A percentile compares a stretch with the other conserved stretches of the same genome.
Evolutionary conservation across 2,797 vertebrate genomes (phyloP).

Genomic region (Arremon brunneinucha): DNA sequence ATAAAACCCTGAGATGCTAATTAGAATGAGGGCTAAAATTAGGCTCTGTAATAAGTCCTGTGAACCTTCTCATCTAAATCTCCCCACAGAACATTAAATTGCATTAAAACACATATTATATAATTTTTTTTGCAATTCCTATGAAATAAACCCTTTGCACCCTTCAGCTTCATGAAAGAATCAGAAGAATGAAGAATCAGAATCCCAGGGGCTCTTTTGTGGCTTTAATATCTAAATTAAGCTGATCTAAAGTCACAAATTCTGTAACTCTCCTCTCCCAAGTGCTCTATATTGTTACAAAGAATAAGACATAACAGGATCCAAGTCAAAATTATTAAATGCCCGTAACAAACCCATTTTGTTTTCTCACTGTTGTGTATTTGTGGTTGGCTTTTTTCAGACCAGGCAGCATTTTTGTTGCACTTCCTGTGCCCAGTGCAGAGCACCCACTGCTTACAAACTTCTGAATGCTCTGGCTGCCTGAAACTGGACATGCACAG

Average conservation of each 20-base stretch:
- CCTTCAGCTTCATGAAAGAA: background rate
- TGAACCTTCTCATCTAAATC: background rate
- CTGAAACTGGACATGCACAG: background rate
- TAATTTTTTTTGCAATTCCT: background rate
- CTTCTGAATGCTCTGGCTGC: background rate
- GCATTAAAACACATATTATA: background rate
- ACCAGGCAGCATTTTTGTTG: background rate
- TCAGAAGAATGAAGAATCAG: background rate
- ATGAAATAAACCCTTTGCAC: background rate
- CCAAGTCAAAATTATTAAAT: background rate
- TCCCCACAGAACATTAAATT: background rate
- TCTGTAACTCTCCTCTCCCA: background rate
- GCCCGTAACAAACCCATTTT: background rate
- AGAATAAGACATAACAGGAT: background rate
- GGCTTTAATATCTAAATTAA: background rate
- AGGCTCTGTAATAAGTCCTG: background rate
- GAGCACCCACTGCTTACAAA: background rate
- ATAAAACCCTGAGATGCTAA: background rate
- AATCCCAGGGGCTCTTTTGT: background rate
- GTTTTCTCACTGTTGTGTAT: background rate
- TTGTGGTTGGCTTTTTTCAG: background rate
- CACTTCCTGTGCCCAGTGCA: background rate
- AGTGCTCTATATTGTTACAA: background rate
- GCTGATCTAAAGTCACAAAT: background rate
- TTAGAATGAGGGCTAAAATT: background rate